Evolutionary conservation across 2,113 vertebrate species (phyloP), one percentile per base, ranked within the genome.

Genomic region (Oncorhynchus nerka): DNA sequence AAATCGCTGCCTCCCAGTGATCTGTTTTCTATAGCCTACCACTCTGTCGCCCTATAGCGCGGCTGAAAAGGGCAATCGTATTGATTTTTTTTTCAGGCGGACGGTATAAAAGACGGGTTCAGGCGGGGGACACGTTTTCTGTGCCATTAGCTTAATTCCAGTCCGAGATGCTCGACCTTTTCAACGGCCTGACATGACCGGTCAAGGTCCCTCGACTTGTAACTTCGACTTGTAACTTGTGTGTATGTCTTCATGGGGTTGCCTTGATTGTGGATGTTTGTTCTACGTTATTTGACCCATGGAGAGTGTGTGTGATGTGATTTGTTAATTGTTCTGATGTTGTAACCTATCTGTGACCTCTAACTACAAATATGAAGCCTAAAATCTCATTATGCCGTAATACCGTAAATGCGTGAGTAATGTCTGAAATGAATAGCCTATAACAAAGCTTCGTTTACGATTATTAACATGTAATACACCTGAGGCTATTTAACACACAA

Each of bases 61-160:
- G 78, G 78, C 83, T 90, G 86, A 90, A 89, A 85, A 86, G 76
- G 71, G 28, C 16, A 9, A 20, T 75, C 85, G 79, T 90, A 83
- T 85, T 88, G 84, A 89, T 88, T 87, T 73, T 28, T 78, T 76
- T 85, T 91, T 90, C 78, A 87, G 81, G 84, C 70, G 78, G 90
- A 88, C 82, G 86, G 81, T 86, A 79, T 87, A 80, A 79, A 62
- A 34, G 78, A 45, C 73, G 89, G 86, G 92, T 93, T 93, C 92
- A 93, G 2, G 68, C 70, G 80, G 78, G 91, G 92, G 92, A 66
- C 91, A 93, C 84, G 85, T 90, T 89, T 91, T 91, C 86, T 89
- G 62, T 83, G 68, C 84, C 89, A 84, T 89, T 87, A 86, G 85
- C 83, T 89, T 88, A 73, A 61, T 85, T 88, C 86, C 86, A 85